Percentiles rank a stretch among this genome's conserved stretches.
Evolutionary conservation across 2,797 vertebrate species (phyloP).

Genomic region (Rachycentron canadum): DNA sequence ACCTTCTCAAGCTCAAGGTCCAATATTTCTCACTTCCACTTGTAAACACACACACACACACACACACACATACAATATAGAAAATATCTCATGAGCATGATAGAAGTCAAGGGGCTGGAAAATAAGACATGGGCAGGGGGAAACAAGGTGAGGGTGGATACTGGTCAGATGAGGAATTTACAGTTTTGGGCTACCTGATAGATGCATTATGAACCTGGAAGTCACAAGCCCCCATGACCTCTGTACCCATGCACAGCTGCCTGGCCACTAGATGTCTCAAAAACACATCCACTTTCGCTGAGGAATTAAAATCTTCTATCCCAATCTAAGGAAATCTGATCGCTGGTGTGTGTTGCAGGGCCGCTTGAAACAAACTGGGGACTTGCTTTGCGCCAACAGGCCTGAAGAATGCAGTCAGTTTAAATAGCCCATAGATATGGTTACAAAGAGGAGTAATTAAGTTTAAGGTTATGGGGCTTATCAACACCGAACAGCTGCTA

Average conservation of each 20-base stretch:
- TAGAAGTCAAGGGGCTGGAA: not conserved
- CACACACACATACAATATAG: conserved; percentile 8
- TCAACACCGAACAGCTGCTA: conserved; percentile 58
- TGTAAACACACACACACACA: conserved; percentile 38
- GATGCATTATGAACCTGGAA: conserved; percentile 13
- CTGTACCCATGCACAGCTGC: not conserved
- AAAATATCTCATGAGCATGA: conserved; percentile 46
- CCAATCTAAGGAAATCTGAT: not conserved
- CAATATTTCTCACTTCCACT: conserved; percentile 76
- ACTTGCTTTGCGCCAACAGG: not conserved
- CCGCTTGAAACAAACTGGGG: not conserved
- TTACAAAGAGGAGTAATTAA: conserved; percentile 41
- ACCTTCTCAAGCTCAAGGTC: conserved; percentile 79
- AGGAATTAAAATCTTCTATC: conserved; percentile 13
- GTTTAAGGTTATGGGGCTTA: conserved; percentile 47
- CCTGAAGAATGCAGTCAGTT: conserved; percentile 51
- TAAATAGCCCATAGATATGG: conserved; percentile 36
- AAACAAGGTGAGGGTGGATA: not conserved
- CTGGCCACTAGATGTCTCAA: conserved; percentile 58
- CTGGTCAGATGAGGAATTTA: conserved; percentile 39
- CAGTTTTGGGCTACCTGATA: conserved; percentile 4
- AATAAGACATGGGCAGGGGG: not conserved
- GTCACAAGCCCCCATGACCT: conserved; percentile 16
- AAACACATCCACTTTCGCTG: conserved; percentile 2
- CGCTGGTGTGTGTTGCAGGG: not conserved